phyloP scores from a whole-genome alignment of 1,140 invertebrate species.

The Spodoptera litura region DNA sequence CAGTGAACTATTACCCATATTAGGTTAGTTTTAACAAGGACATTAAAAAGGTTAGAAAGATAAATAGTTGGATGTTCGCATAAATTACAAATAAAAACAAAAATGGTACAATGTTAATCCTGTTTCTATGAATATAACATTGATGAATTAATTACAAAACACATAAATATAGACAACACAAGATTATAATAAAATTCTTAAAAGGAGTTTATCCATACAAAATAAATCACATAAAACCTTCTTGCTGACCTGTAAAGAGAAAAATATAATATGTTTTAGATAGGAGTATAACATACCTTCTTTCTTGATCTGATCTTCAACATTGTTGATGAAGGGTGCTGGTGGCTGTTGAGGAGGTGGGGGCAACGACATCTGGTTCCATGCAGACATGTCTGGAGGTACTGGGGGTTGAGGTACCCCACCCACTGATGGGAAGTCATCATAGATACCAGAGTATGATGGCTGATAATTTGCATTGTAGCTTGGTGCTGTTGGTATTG shows the following conservation, averaged over 20 bases:
- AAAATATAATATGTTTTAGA: background rate
- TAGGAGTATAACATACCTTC: slow-evolving; percentile 65
- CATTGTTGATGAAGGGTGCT: slow-evolving; percentile 60
- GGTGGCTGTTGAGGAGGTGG: slow-evolving; percentile 62
- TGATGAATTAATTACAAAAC: too few species aligned
- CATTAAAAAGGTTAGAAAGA: too few species aligned
- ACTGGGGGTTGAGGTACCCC: slow-evolving; percentile 49
- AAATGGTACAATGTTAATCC: too few species aligned
- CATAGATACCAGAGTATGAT: slow-evolving; percentile 72
- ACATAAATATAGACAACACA: background rate
- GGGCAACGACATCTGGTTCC: slow-evolving; percentile 79
- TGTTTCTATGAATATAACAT: too few species aligned
- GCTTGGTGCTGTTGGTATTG: background rate
- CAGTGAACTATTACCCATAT: too few species aligned
- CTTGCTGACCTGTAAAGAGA: slow-evolving; percentile 4
- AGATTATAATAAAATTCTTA: background rate
- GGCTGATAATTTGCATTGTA: slow-evolving; percentile 61
- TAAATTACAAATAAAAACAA: too few species aligned
- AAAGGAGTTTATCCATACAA: too few species aligned
- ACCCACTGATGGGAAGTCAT: slow-evolving; percentile 70
- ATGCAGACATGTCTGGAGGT: slow-evolving; percentile 66
- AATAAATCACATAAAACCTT: background rate
- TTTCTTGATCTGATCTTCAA: slow-evolving; percentile 81
- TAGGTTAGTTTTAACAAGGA: too few species aligned
- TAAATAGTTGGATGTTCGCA: too few species aligned